These are phyloP conservation scores for Byasa hedistus DNA, from an alignment of 2,888 invertebrate genomes.

Conservation along the genomic window DNA sequence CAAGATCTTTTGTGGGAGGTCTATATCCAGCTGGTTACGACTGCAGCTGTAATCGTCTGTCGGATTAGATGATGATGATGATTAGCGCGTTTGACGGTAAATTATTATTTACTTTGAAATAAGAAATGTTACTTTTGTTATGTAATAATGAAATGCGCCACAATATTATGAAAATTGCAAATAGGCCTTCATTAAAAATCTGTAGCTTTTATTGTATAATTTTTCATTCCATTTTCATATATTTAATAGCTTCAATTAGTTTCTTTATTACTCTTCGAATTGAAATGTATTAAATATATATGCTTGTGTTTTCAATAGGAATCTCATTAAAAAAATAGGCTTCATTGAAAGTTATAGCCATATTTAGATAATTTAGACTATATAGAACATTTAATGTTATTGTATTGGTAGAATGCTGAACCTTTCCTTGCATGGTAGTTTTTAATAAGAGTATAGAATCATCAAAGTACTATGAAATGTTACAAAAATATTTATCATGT, in stretches of 20 bases:
- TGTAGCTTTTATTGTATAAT: conserved; percentile 11
- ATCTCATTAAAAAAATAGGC: conserved; percentile 48
- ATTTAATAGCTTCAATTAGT: conserved; percentile 13
- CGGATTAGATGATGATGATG: no score
- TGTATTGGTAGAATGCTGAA: conserved; percentile 66
- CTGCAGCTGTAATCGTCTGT: not conserved
- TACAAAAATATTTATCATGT: conserved; percentile 53
- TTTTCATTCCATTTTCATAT: conserved; percentile 24
- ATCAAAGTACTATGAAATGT: conserved; percentile 60
- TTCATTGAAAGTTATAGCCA: conserved; percentile 41
- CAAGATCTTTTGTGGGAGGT: no score
- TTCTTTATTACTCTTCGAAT: conserved; percentile 28
- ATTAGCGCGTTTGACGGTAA: not conserved
- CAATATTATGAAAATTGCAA: conserved; percentile 9
- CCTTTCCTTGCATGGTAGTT: conserved; percentile 71
- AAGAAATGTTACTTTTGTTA: not conserved
- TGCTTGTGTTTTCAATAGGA: conserved; percentile 43
- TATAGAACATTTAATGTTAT: conserved; percentile 64
- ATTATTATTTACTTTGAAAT: not conserved
- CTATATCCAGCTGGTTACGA: no score
- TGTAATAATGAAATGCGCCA: conserved; percentile 13
- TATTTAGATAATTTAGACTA: conserved; percentile 56
- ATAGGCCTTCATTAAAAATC: not conserved
- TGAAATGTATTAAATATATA: conserved; percentile 34
- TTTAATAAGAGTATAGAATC: conserved; percentile 56